Percentiles rank a stretch among this genome's conserved stretches.
Evolutionary conservation across 2,888 invertebrate species (phyloP).

Genomic region (Trypoxylon attenuatum): DNA sequence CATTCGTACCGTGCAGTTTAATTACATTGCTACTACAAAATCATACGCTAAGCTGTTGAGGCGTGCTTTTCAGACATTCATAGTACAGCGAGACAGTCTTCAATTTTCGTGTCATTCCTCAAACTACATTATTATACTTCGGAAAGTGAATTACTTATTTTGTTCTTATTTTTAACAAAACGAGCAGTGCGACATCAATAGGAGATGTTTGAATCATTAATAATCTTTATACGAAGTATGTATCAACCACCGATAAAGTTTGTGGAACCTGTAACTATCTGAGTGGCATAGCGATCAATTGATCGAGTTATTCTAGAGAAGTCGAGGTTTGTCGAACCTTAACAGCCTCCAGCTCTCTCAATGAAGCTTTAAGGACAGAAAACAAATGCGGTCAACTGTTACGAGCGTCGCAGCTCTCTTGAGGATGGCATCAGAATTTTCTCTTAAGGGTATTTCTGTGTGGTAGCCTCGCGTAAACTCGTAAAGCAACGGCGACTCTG

Average conservation of each 20-base stretch:
- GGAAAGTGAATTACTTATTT: neutral
- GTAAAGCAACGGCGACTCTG: neutral
- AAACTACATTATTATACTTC: neutral
- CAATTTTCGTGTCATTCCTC: slow-evolving; percentile 1
- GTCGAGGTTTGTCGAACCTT: no score
- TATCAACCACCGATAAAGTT: no score
- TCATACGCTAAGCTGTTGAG: slow-evolving; percentile 18
- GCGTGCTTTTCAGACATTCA: neutral
- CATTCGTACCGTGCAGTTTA: slow-evolving; percentile 60
- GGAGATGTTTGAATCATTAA: no score
- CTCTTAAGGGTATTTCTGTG: neutral
- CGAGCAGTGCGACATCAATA: no score
- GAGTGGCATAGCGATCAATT: no score
- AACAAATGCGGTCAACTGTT: no score
- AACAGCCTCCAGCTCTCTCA: neutral
- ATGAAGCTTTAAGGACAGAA: neutral
- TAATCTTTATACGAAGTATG: no score
- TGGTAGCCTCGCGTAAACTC: neutral
- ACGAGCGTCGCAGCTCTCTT: slow-evolving; percentile 5
- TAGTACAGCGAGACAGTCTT: no score
- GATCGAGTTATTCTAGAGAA: no score
- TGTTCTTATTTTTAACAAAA: no score
- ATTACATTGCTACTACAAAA: slow-evolving; percentile 52
- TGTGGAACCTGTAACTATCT: no score
- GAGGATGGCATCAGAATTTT: slow-evolving; percentile 11